Evolutionary conservation across 2,888 invertebrate genomes (phyloP), one percentile per base, ranked within the genome.

Genomic region (Apamea crenata): DNA sequence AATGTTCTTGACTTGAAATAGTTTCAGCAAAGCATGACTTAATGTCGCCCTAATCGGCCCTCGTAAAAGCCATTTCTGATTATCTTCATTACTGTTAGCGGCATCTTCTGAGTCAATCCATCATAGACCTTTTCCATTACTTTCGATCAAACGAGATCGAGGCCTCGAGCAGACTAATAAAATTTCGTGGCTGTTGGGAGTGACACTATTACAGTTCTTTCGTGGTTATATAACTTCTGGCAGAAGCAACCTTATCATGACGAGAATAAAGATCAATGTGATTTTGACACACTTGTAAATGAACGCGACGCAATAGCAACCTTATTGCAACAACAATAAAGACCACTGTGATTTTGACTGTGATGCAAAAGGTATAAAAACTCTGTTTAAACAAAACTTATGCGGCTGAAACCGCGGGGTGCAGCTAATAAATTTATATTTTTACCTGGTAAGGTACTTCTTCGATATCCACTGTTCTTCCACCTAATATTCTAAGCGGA

Each of bases 391-490:
- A n/a, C n/a, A n/a, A n/a, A 36, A 36, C 36, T 36, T 36, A 36
- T 36, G 5, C 5, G 36, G 36, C 5, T 36, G 2, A 36, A 36
- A 36, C 5, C 36, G 36, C 36, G 36, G 36, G 36, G 36, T 5
- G 36, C 36, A 36, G 5, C 36, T 5, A 36, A 5, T 36, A 36
- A 36, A 36, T 36, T 36, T 36, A 36, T 36, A 36, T 36, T 44
- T 16, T 67, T 70, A 76, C 76, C 76, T 82, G 82, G 50, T 82
- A 80, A 0, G 82, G 80, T 47, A 80, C 29, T 44, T 77, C 76
- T 25, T 47, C 14, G 14, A 82, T 71, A 44, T 74, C 66, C 7
- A 40, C 68, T 14, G 12, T 10, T 25, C 1, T n/a, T 4, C 80
- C 82, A 59, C 80, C 77, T 8, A 74, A 53, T 74, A 82, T 77